These are phyloP conservation scores for Rhinoraja longicauda DNA, from an alignment of 2,797 vertebrate species.

Conservation along the genomic window DNA sequence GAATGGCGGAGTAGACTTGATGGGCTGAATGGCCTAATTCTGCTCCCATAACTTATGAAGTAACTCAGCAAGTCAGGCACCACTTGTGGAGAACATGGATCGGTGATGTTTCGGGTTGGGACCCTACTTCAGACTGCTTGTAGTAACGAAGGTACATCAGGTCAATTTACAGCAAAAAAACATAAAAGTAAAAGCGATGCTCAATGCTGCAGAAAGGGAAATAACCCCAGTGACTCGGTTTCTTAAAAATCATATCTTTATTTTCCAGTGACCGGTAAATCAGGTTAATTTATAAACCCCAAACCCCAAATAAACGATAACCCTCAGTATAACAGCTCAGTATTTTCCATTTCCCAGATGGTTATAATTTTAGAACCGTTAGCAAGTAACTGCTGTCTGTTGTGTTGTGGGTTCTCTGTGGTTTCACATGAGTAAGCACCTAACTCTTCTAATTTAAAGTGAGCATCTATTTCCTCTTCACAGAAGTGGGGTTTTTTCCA, in stretches of 20 bases:
- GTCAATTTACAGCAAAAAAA: background rate
- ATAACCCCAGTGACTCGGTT: conserved; percentile 8
- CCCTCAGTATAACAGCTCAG: background rate
- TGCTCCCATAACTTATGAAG: no score
- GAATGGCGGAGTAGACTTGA: no score
- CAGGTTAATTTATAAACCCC: background rate
- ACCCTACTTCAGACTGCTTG: no score
- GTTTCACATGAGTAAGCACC: conserved; percentile 12
- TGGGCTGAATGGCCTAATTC: no score
- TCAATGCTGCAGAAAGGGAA: background rate
- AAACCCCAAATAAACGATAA: background rate
- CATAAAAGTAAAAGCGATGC: background rate
- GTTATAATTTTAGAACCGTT: background rate
- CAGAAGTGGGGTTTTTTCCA: background rate
- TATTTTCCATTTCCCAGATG: background rate
- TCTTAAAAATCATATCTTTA: background rate
- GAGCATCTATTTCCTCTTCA: conserved; percentile 21
- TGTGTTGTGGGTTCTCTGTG: conserved; percentile 20
- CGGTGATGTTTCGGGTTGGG: no score
- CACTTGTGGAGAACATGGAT: no score
- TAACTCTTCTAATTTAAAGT: background rate
- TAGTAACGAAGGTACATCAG: background rate
- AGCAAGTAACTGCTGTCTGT: background rate
- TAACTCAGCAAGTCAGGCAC: no score
- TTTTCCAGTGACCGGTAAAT: background rate